Evolutionary conservation across 2,888 invertebrate species (phyloP), one percentile per base, ranked within the genome.

Genomic region (Macrophya annulata): DNA sequence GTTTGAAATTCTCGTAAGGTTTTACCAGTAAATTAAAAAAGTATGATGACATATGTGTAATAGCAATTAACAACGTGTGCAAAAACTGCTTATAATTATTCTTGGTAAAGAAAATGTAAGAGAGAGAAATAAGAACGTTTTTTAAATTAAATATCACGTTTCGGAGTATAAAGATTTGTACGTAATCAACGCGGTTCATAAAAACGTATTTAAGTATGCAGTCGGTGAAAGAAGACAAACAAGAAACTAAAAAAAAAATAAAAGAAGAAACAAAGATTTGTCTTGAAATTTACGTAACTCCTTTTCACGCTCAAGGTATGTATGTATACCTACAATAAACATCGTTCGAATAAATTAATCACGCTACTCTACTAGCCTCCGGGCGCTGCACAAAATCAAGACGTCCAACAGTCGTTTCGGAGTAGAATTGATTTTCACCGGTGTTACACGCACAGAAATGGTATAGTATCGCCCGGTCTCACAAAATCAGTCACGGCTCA

Each of bases 321-420:
- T 40, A 71, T 21, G 45, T 68, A 68, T 45, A 74, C 45, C 25
- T 45, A 45, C n/a, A 71, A 74, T n/a, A 74, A 74, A 43, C 72
- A 74, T 74, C 17, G 21, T 74, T 74, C n/a, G 77, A 77, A 77
- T 77, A 55, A 77, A 77, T 77, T 77, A 77, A 51, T 77, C 77
- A 77, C 77, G 77, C 68, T 68, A 9, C 0, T 62, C 15, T 9
- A 71, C 45, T 10, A 48, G 45, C 76, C 48, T 21, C 37, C 37
- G 40, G 40, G 72, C 45, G 15, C 8, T 74, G 72, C 45, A 74
- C 43, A 74, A 74, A 45, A 74, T 74, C 72, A 74, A 74, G 72
- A 74, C 72, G 25, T 74, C 72, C 9, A 43, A n/a, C 71, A 5
- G 25, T 45, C 10, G 72, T 45, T 1, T 45, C 72, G 21, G 45